Evolutionary conservation across 2,797 vertebrate genomes (phyloP), one percentile per base, ranked within the genome.

Genomic region (Mionectes olivaceus): DNA sequence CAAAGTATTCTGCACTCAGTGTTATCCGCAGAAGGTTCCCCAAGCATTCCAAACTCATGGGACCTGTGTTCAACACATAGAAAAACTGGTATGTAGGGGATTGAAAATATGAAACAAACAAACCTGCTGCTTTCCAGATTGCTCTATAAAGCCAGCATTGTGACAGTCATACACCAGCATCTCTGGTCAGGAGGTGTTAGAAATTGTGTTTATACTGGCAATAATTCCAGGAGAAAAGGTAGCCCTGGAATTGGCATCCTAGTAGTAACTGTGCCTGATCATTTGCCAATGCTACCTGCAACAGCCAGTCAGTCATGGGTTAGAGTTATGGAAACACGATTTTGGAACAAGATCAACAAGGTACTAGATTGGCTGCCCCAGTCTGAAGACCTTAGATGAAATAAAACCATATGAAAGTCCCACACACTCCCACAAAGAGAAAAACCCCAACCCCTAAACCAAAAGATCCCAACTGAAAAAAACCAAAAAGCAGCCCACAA

Each of bases 21-120:
- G 53, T 84, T 55, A 97, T 46, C 46, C 41, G 32, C 44, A 92
- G 77, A 60, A 95, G 5, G 55, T 56, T 95, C 9, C 91, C 94
- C 78, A 69, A 35, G 56, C 84, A 86, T 30, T 93, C 94, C 0
- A 24, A 65, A 33, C 25, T 84, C 60, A 81, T 4, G 4, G 47
- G 37, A 50, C 65, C 93, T 96, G 64, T 10, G 5, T 73, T 5
- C 2, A 64, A 28, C 1, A 0, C 7, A 79, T 53, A 49, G 24
- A 81, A 81, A 89, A 4, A 7, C 5, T 53, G 22, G 24, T 89
- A 53, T 94, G 18, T 7, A 61, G 6, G 10, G 5, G 13, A 59
- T 44, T 76, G 46, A 81, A 71, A 30, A 25, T 27, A 81, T 37
- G 6, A 75, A 16, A 18, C 16, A 86, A 83, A 41, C 5, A 83